Base-by-base conservation (phyloP, 53 echinoderm and acorn worm species). In the Crossaster papposus region DNA sequence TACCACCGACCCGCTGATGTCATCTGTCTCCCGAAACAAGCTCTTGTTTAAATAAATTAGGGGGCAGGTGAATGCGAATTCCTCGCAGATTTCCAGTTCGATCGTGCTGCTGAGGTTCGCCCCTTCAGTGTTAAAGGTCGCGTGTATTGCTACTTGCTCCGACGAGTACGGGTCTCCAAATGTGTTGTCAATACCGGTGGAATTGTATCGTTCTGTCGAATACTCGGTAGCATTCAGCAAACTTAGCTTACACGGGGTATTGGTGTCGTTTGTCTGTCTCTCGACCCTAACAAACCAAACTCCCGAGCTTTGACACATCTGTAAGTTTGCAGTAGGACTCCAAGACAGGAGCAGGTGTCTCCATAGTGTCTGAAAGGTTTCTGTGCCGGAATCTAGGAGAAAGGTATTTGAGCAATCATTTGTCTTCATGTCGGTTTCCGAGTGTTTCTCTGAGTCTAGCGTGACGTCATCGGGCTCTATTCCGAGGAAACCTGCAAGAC, bases 21-120 rank as follows among this genome's bases (percentile, higher is more conserved):
- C 51, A 30, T 70, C 65, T 38, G 26, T 44, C 30, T 51, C 29
- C 30, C 54, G 64, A 33, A 89, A 89, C 51, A 89, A 24, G 29
- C 79, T 79, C 44, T 30, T 80, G 36, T 80, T 89, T 8, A 89
- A 70, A 70, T 44, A 65, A 65, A 89, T 65, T 20, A 89, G 31
- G 1, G 80, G 38, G 44, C 89, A 89, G 18, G 51, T 36, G n/a
- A 89, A 32, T 13, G 23, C 10, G 14, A 32, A 12, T 33, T 52
- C 77, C 20, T 89, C 81, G 53, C 90, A 89, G 36, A 81, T 32
- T 71, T 89, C 72, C 14, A 81, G 62, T 14, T 31, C 81, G 7
- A 73, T 17, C 22, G 72, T 64, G 23, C 24, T 75, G 14, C 30
- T 63, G 30, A 36, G 32, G 6, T 35, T 62, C 29, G 30, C 18